Conservation (phyloP, 1,140 invertebrate genomes). For the Metopolophium dirhodum region DNA sequence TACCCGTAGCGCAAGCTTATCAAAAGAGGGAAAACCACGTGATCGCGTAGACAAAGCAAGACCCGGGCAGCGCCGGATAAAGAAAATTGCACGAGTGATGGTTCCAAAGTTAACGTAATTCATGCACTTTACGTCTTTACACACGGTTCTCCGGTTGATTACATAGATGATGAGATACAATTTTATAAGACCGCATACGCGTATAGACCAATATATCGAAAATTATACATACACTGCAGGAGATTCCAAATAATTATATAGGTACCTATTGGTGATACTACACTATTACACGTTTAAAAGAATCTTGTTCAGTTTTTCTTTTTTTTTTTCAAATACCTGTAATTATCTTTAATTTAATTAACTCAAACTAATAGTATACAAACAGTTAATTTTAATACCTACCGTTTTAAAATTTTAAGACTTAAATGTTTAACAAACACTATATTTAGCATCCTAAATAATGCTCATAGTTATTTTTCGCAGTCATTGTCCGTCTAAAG, state of each 20-base stretch:
- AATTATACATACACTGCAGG: not conserved
- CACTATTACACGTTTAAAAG: not conserved
- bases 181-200: not conserved
- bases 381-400: not conserved
- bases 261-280: too few species aligned
- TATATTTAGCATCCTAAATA: not conserved
- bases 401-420: not conserved
- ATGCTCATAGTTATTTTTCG: not conserved
- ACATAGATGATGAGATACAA: not conserved
- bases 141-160: not conserved
- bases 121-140: not conserved
- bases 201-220: not conserved
- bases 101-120: not conserved
- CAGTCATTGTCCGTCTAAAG: not conserved
- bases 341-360: not conserved
- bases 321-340: not conserved
- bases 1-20: not conserved
- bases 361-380: not conserved
- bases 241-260: not conserved
- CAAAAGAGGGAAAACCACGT: slow-evolving; percentile 1
- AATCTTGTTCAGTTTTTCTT: not conserved
- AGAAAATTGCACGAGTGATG: not conserved
- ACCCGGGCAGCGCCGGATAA: not conserved
- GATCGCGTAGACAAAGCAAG: not conserved
- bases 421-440: not conserved